Percentiles rank a stretch among this genome's conserved stretches.
phyloP scores from a whole-genome alignment of 2,888 invertebrate species.

The Phoronis australis region DNA sequence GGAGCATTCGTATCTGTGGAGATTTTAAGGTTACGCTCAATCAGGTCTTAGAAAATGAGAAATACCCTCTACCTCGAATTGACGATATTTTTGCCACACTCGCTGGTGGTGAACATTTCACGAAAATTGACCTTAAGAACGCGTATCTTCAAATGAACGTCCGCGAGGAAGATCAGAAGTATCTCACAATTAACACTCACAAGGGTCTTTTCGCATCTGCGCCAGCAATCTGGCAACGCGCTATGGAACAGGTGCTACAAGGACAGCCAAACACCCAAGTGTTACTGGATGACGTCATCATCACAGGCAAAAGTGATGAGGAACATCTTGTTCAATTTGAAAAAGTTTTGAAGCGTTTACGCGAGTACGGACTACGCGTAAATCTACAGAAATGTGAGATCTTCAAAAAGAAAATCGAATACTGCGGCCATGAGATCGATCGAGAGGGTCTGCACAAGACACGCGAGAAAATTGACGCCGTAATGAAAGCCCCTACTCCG shows the following conservation, averaged over 20 bases:
- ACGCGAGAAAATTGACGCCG: not conserved
- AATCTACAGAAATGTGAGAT: not conserved
- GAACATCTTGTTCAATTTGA: not conserved
- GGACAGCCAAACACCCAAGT: conserved; percentile 1
- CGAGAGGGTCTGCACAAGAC: not conserved
- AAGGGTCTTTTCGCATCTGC: not conserved
- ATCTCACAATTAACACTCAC: not conserved
- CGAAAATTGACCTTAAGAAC: no score
- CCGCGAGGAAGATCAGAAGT: no score
- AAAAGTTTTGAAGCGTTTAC: not conserved
- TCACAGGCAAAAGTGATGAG: conserved; percentile 5
- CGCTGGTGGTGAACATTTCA: no score
- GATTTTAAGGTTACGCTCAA: no score
- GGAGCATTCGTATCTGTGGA: no score
- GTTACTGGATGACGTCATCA: conserved; percentile 7
- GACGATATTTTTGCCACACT: no score
- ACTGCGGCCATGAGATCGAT: not conserved
- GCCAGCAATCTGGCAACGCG: conserved; percentile 3
- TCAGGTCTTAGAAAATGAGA: no score
- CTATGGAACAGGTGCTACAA: conserved; percentile 6
- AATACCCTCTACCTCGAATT: no score
- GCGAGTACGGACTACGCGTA: not conserved
- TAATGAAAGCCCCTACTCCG: not conserved
- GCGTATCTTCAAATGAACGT: no score
- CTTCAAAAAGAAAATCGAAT: not conserved